Evolutionary conservation across 2,113 vertebrate species (phyloP), one percentile per base, ranked within the genome.

Genomic region (Micromys minutus): DNA sequence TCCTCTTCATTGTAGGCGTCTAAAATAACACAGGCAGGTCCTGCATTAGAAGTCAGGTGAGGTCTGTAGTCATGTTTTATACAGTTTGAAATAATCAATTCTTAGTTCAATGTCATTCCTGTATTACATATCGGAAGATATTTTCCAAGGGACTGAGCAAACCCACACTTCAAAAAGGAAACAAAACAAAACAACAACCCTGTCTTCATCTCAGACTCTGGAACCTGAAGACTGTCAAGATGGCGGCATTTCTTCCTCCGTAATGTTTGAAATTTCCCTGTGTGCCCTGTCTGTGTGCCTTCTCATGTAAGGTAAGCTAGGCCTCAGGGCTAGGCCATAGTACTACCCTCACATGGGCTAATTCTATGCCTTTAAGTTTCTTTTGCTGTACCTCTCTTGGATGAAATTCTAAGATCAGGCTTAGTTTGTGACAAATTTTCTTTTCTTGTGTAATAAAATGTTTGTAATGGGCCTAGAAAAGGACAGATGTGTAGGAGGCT

Each of bases 1-100:
- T 99, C 99, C 39, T 99, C 99, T 97, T 99, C 99, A 94, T 98
- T 99, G 92, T 99, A 99, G 0, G 99, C 99, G 95, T 99, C 99
- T 99, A 83, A 11, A 87, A 98, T 94, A 96, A 42, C 95, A 90
- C 94, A 94, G 95, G 29, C 6, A n/a, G 39, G 96, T 59, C 80
- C 29, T 34, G 2, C 34, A 50, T 76, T 31, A 3, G 45, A 72
- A 47, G 17, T 50, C 88, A 39, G 36, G 22, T 9, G 71, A 96
- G 4, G 12, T 69, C 59, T 55, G 5, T 36, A 83, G 29, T 24
- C 24, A 34, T 17, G 55, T 42, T 88, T 42, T 91, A 42, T 31
- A 34, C 5, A 83, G 15, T 42, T 75, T 21, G 55, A 0, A n/a
- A 31, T 57, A 42, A 26, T 12, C 9, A 42, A 17, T 79, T 26